Evolutionary conservation across 1,140 invertebrate species (phyloP).

Genomic region (Micrasema longulum): DNA sequence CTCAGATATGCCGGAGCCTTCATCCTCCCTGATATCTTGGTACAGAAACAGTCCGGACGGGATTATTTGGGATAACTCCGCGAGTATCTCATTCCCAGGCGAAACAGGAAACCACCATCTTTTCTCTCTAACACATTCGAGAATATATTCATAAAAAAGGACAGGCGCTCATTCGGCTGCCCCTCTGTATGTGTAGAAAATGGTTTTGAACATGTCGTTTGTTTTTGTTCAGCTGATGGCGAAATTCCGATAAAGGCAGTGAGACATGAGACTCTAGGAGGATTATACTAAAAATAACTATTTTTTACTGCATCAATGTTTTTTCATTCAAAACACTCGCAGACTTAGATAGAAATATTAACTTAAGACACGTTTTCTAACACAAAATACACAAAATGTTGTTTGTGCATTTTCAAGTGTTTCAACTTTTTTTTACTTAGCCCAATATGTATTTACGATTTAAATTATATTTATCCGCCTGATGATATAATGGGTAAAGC

Average conservation of each 20-base stretch:
- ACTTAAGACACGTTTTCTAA: conserved; percentile 15
- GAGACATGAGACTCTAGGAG: conserved; percentile 26
- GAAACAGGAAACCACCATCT: conserved; percentile 1
- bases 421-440: too few species aligned
- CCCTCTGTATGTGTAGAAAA: conserved; percentile 12
- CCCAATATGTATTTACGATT: too few species aligned
- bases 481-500: too few species aligned
- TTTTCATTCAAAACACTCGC: conserved; percentile 33
- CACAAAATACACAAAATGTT: not conserved
- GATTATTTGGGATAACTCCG: conserved; percentile 46
- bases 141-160: not conserved
- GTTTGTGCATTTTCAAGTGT: too few species aligned
- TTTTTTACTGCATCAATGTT: too few species aligned
- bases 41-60: conserved; percentile 35
- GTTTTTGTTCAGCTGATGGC: conserved; percentile 45
- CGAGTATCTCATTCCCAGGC: conserved; percentile 1
- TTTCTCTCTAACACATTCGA: conserved; percentile 2
- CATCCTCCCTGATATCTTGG: conserved; percentile 32
- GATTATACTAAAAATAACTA: conserved; percentile 42
- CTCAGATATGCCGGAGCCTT: conserved; percentile 15
- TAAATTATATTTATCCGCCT: too few species aligned
- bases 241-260: conserved; percentile 39
- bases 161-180: too few species aligned
- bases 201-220: conserved; percentile 40
- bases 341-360: conserved; percentile 20